Evolutionary conservation across 2,113 vertebrate species (phyloP).

Genomic region (Buteo buteo): DNA sequence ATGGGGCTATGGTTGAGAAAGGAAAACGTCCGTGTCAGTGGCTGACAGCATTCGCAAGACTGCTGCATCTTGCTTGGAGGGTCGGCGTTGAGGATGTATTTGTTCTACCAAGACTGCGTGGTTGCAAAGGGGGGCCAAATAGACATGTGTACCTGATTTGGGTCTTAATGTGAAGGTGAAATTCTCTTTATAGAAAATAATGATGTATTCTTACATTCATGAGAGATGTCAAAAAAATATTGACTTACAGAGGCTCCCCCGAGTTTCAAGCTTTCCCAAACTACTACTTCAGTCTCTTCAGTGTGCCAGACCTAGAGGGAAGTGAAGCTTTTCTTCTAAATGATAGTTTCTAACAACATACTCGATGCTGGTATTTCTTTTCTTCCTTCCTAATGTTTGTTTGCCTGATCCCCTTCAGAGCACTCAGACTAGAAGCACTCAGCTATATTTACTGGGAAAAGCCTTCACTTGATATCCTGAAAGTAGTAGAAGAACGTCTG

Average conservation of each 20-base stretch:
- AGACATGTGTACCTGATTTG: background rate
- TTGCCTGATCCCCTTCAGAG: background rate
- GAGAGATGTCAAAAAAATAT: background rate
- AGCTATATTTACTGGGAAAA: background rate
- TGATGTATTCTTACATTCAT: rapidly evolving
- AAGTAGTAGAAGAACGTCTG: background rate
- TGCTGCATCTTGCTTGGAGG: background rate
- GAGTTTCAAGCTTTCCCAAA: background rate
- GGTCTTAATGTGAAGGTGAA: background rate
- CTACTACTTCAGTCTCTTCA: background rate
- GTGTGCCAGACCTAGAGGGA: background rate
- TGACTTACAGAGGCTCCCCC: background rate
- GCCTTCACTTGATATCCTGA: background rate
- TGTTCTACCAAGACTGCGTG: background rate
- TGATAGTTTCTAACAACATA: background rate
- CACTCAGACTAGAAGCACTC: background rate
- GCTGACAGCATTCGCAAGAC: background rate
- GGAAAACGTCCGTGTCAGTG: background rate
- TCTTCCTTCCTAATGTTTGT: background rate
- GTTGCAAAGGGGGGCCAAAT: background rate
- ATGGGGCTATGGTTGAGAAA: background rate
- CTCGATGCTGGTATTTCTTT: background rate
- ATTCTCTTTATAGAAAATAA: background rate
- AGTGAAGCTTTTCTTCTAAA: background rate
- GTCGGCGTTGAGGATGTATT: background rate